phyloP scores from a whole-genome alignment of 64 coral and sea anemone genomes.

The Actinia tenebrosa region DNA sequence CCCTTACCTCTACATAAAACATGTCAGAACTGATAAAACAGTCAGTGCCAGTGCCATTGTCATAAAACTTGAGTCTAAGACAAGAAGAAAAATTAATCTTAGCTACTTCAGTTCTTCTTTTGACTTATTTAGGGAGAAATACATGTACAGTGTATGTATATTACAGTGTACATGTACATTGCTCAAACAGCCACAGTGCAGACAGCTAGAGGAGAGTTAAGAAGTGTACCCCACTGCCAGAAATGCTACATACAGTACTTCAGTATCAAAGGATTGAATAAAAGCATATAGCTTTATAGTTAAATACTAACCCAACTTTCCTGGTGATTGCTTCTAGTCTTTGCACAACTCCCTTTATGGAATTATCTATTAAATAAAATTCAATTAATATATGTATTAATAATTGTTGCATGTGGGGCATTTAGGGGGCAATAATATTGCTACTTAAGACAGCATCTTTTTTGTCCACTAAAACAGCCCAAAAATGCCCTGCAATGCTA shows the following conservation, averaged over 20 bases:
- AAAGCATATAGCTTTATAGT: no score
- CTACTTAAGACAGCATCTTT: no score
- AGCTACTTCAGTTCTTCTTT: background rate
- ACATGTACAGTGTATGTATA: background rate
- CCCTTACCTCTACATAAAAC: conserved; percentile 99
- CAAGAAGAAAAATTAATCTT: background rate
- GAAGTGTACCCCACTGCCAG: background rate
- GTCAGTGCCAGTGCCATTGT: conserved; percentile 76
- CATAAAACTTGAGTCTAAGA: conserved; percentile 87
- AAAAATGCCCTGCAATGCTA: no score
- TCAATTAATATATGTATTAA: background rate
- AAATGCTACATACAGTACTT: no score
- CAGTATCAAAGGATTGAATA: no score
- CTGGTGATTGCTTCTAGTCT: conserved; percentile 88
- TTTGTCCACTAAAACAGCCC: no score
- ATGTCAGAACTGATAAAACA: conserved; percentile 97
- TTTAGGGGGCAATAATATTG: no score
- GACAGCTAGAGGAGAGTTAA: background rate
- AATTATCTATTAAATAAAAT: conserved; percentile 59
- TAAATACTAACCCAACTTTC: conserved; percentile 74
- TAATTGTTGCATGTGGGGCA: no score
- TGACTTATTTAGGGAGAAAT: background rate
- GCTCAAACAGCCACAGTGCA: background rate
- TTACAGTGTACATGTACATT: no score
- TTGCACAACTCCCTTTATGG: conserved; percentile 73